Evolutionary conservation across 2,888 invertebrate genomes (phyloP).

Genomic region (Eupithecia inturbata): DNA sequence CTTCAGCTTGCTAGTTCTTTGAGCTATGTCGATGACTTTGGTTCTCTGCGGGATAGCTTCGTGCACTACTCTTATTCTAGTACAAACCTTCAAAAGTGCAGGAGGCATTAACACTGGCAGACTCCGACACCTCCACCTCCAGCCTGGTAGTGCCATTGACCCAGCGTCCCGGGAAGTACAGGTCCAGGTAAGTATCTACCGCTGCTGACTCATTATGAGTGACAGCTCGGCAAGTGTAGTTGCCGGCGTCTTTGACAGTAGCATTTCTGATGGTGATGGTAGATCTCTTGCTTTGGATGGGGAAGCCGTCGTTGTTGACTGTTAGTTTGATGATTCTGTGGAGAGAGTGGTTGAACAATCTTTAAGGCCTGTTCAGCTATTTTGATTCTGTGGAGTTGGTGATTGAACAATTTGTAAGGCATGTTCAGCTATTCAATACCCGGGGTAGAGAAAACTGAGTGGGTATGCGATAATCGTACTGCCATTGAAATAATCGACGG

Average conservation of each 20-base stretch:
- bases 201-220: conserved; percentile 42
- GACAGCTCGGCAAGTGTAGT: conserved; percentile 66
- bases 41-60: too few species aligned
- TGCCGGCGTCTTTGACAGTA: conserved; percentile 62
- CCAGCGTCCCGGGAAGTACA: conserved; percentile 61
- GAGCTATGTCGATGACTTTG: too few species aligned
- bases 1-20: too few species aligned
- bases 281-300: conserved; percentile 53
- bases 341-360: background rate
- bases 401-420: too few species aligned
- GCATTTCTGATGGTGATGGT: conserved; percentile 60
- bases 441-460: too few species aligned
- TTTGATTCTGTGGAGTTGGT: too few species aligned
- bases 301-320: conserved; percentile 60
- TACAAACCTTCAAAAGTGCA: conserved; percentile 79
- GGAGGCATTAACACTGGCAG: conserved; percentile 54
- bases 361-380: background rate
- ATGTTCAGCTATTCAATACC: too few species aligned
- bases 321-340: conserved; percentile 57
- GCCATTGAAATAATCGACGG: too few species aligned
- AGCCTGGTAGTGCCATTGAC: conserved; percentile 56
- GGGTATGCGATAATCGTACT: too few species aligned
- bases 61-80: too few species aligned
- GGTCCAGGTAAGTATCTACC: conserved; percentile 48
- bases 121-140: conserved; percentile 54